phyloP scores from a whole-genome alignment of 2,113 vertebrate genomes.

The Amblyopsis rosae region DNA sequence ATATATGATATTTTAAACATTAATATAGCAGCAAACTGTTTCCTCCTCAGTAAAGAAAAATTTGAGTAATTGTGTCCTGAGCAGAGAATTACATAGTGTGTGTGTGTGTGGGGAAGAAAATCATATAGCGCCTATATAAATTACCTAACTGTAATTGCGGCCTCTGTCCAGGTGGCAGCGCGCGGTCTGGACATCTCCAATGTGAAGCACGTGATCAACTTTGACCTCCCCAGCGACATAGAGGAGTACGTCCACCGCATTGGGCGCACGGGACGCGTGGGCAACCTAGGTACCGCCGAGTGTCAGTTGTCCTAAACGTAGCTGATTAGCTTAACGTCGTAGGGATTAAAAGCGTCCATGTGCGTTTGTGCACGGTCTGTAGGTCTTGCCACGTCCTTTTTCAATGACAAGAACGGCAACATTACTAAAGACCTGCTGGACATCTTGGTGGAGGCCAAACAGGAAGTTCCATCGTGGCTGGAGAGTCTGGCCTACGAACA shows the following conservation, averaged over 20 bases:
- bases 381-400: conserved; percentile 98
- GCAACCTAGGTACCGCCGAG: conserved; percentile 85
- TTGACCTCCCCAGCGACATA: conserved; percentile 96
- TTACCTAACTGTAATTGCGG: neutral
- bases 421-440: conserved; percentile 97
- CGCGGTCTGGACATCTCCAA: conserved; percentile 97
- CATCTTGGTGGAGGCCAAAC: conserved; percentile 95
- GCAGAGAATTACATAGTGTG: too few species aligned
- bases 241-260: conserved; percentile 98
- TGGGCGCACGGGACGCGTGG: conserved; percentile 96
- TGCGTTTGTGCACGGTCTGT: neutral
- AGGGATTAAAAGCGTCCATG: neutral
- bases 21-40: too few species aligned
- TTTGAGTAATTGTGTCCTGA: too few species aligned
- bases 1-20: too few species aligned
- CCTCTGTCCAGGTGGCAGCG: conserved; percentile 86
- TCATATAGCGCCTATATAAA: neutral
- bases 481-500: conserved; percentile 96
- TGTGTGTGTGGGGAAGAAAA: too few species aligned
- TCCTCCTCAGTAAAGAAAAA: too few species aligned
- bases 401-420: conserved; percentile 93
- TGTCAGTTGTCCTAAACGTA: neutral
- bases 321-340: neutral
- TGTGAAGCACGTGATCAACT: conserved; percentile 98
- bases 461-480: conserved; percentile 97